Conservation (phyloP, 2,888 invertebrate species). For the Metellina segmentata region DNA sequence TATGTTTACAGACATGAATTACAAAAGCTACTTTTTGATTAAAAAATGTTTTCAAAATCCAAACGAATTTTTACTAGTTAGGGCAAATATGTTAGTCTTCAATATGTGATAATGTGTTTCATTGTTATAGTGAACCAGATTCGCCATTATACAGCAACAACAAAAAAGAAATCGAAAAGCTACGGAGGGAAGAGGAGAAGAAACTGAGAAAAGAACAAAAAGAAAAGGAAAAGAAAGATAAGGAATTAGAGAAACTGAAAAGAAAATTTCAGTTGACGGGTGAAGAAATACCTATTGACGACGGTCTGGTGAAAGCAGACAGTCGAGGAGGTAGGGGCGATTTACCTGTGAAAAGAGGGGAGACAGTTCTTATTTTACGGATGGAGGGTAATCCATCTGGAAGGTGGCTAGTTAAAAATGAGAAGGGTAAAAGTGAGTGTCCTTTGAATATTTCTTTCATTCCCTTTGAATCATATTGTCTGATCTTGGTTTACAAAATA, state of each 20-base stretch:
- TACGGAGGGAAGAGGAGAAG: slow-evolving; percentile 73
- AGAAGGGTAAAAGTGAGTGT: slow-evolving; percentile 77
- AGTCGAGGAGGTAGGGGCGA: slow-evolving; percentile 68
- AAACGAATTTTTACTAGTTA: too few relatives aligned
- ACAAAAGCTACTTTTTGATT: too few relatives aligned
- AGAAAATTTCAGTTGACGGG: slow-evolving; percentile 76
- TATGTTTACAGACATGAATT: too few relatives aligned
- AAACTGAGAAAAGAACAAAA: slow-evolving; percentile 71
- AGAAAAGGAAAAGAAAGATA: slow-evolving; percentile 72
- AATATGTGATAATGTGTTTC: background rate
- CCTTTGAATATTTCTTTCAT: too few relatives aligned
- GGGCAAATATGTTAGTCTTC: background rate
- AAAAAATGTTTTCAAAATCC: too few relatives aligned
- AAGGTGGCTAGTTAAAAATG: slow-evolving; percentile 78
- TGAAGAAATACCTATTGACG: slow-evolving; percentile 77
- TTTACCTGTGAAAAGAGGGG: slow-evolving; percentile 75
- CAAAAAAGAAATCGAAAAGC: slow-evolving; percentile 70
- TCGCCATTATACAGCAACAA: slow-evolving; percentile 73
- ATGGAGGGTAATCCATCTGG: slow-evolving; percentile 78
- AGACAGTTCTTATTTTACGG: slow-evolving; percentile 77
- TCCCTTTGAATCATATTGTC: too few relatives aligned
- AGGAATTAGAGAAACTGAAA: slow-evolving; percentile 72
- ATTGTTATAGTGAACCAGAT: slow-evolving; percentile 39
- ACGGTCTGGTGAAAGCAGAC: slow-evolving; percentile 77
- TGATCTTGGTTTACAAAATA: too few relatives aligned